Evolutionary conservation across 2,888 invertebrate species (phyloP), one percentile per base, ranked within the genome.

Genomic region (Antheraea assamensis): DNA sequence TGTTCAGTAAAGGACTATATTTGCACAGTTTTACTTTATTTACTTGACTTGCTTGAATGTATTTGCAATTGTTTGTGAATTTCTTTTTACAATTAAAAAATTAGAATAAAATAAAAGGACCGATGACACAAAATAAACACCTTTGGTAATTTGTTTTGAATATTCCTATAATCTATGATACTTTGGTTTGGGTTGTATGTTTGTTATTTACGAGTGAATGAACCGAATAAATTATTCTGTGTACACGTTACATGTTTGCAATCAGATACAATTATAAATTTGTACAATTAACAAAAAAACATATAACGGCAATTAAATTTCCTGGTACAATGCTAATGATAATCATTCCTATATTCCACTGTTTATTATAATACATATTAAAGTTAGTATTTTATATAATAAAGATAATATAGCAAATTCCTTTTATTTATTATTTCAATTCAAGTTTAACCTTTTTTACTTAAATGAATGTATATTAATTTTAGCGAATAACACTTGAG

Each of bases 11-110:
- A 68, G 13, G 35, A 68, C 4, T 35, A 35, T 35, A 68, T 68
- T 71, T 30, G 30, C 52, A 71, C 71, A 71, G 47, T 71, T 49
- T 66, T 66, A 31, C 30, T 31, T 66, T 30, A 30, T 66, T 66
- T 19, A 66, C 19, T 17, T 5, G 27, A 7, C 19, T 66, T 66
- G 66, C 31, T 10, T 17, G 5, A 66, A 31, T 66, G 31, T 58
- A n/a, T 58, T 58, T 58, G 24, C n/a, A 21, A 24, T 24, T 13
- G 24, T 24, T 58, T 24, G 58, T 24, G 24, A 58, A 58, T 58
- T 58, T 24, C 24, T 24, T 24, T 58, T 58, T 58, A n/a, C 10
- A 24, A 24, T 58, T 24, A 58, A 58, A 52, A 58, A 58, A 24
- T n/a, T 58, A 10, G 2, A 58, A 58, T 58, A 58, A 58, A 58